Evolutionary conservation across 2,888 invertebrate genomes (phyloP).

Genomic region (Iselma pallidipennis): DNA sequence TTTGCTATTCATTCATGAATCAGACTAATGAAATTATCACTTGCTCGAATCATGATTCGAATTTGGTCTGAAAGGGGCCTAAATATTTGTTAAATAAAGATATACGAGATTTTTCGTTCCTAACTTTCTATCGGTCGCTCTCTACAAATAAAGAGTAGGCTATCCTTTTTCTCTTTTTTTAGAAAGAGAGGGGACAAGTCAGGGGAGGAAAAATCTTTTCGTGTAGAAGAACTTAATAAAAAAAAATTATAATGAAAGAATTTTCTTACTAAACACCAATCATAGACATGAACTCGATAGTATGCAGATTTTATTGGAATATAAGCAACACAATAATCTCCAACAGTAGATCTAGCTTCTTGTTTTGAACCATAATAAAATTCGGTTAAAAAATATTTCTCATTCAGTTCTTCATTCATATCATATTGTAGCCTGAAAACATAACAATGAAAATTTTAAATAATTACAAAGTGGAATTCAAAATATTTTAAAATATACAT

Average conservation of each 20-base stretch:
- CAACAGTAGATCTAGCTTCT: constrained; percentile 31
- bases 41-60: no score
- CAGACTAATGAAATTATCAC: no score
- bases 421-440: constrained; percentile 8
- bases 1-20: no score
- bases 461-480: background rate
- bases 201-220: no score
- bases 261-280: constrained; percentile 36
- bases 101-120: no score
- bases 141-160: no score
- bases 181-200: no score
- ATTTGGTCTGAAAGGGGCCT: no score
- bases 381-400: constrained; percentile 1
- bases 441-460: background rate
- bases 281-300: constrained; percentile 35
- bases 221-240: no score
- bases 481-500: background rate
- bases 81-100: no score
- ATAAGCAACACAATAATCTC: constrained; percentile 34
- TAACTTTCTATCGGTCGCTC: no score
- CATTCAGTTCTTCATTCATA: constrained; percentile 7
- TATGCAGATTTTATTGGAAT: constrained; percentile 28
- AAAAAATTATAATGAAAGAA: background rate
- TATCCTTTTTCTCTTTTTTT: no score
- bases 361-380: constrained; percentile 23